A percentile compares a stretch with the other conserved stretches of the same genome.
These are phyloP conservation scores for Drosophila pruinosa DNA, from an alignment of 1,140 invertebrate species.

Conservation along the genomic window DNA sequence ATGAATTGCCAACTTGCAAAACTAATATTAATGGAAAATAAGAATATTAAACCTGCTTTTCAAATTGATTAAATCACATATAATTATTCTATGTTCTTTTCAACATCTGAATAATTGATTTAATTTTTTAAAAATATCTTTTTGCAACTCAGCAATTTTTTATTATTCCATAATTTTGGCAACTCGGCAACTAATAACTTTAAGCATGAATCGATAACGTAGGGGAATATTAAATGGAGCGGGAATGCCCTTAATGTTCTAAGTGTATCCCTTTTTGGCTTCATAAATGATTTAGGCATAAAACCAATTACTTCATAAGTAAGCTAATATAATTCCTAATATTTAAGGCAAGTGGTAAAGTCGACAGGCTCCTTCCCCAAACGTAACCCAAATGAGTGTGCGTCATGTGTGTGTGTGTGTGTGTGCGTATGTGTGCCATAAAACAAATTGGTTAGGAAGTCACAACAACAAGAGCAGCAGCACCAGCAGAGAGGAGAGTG, in stretches of 20 bases:
- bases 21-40: no score
- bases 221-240: not conserved
- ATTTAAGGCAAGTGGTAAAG: constrained; percentile 15
- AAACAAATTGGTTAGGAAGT: constrained; percentile 70
- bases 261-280: constrained; percentile 10
- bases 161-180: not conserved
- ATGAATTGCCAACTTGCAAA: no score
- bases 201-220: not conserved
- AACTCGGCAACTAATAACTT: not conserved
- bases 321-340: constrained; percentile 8
- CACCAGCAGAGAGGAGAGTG: not conserved
- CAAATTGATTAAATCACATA: no score
- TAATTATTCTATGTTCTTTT: no score
- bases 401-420: constrained; percentile 34
- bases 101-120: no score
- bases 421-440: constrained; percentile 53
- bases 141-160: no score
- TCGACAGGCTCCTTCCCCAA: not conserved
- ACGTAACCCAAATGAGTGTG: constrained; percentile 31
- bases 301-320: constrained; percentile 25
- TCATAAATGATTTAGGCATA: constrained; percentile 13
- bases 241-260: not conserved
- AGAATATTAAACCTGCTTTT: no score
- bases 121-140: no score
- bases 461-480: constrained; percentile 56